Base-by-base conservation (phyloP, 2,888 invertebrate species). In the Tetrapedia diversipes region DNA sequence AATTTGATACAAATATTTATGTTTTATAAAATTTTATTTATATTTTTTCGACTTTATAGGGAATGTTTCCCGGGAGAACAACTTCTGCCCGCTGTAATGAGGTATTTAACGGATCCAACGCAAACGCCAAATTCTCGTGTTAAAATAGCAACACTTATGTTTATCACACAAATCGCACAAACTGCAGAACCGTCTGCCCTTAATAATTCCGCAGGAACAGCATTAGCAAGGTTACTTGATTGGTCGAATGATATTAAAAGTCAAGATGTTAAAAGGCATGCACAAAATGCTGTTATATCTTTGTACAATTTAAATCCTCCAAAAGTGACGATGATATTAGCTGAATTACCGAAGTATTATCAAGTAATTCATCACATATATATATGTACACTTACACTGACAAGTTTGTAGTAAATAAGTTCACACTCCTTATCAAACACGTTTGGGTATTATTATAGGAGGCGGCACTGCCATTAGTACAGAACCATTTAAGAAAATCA, bases 301-400 rank as follows among this genome's bases (percentile, higher is more conserved):
- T 93, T 99, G 66, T 99, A 98, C 93, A 97, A 98, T 93, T 95
- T 97, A 82, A 98, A 98, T 92, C 96, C 98, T 1, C 95, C 97
- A 39, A 95, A 98, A 93, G 96, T 98, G 92, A 97, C 97, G 45
- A 94, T 96, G 90, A 93, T 98, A 80, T 93, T 97, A 89, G 93
- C 95, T 37, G 95, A 95, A 83, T 92, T 97, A 81, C 95, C 96
- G 8, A 94, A 95, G 77, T 95, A 95, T 56, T 95, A 95, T 84
- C 93, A 93, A 89, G 92, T 92, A 80, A 65, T 77, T 77, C 56
- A 8, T n/a, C 8, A 0, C 1, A 24, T 22, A 22, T 3, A 14
- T 2, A 11, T 19, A 0, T 14, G 4, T n/a, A n/a, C n/a, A n/a
- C n/a, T n/a, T n/a, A n/a, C n/a, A n/a, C n/a, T n/a, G n/a, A n/a